Percentiles rank a stretch among this genome's conserved stretches.
phyloP scores from a whole-genome alignment of 2,797 vertebrate species.

The Muraenolepis orangiensis region DNA sequence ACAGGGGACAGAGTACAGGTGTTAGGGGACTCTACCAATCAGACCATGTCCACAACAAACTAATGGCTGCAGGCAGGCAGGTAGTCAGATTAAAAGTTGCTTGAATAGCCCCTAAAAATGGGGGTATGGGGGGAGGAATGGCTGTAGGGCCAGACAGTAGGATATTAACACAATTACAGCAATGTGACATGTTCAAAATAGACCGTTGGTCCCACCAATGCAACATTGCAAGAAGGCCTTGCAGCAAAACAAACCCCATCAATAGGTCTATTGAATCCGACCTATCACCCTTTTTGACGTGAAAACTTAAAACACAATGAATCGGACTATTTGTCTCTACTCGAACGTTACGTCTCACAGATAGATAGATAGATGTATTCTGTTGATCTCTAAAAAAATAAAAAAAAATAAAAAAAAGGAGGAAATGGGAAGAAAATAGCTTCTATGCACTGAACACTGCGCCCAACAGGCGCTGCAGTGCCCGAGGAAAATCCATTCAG shows the following conservation, averaged over 20 bases:
- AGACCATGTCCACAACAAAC: conserved; percentile 23
- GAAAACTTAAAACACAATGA: conserved; percentile 55
- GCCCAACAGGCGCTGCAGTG: conserved; percentile 85
- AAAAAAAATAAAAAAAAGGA: conserved; percentile 25
- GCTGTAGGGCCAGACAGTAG: conserved; percentile 23
- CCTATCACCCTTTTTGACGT: conserved; percentile 55
- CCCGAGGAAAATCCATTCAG: conserved; percentile 66
- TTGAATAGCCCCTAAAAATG: conserved; percentile 1
- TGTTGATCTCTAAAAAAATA: conserved; percentile 35
- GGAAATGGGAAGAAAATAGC: conserved; percentile 63
- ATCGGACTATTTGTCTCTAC: conserved; percentile 50
- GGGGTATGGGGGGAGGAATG: conserved; percentile 3
- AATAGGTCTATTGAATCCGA: conserved; percentile 63
- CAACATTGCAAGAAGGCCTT: conserved; percentile 64
- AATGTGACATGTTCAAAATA: conserved; percentile 58
- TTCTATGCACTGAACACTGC: conserved; percentile 83
- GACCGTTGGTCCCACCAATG: conserved; percentile 66
- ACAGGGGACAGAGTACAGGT: no score
- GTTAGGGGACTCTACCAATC: no score
- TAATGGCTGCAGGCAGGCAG: conserved; percentile 4
- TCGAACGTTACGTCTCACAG: conserved; percentile 24
- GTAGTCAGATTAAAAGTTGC: conserved; percentile 20
- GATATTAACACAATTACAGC: conserved; percentile 39
- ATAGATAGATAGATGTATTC: no score
- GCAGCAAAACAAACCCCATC: conserved; percentile 74